phyloP scores from a whole-genome alignment of 2,888 invertebrate genomes.

The Callyntrura sp. region DNA sequence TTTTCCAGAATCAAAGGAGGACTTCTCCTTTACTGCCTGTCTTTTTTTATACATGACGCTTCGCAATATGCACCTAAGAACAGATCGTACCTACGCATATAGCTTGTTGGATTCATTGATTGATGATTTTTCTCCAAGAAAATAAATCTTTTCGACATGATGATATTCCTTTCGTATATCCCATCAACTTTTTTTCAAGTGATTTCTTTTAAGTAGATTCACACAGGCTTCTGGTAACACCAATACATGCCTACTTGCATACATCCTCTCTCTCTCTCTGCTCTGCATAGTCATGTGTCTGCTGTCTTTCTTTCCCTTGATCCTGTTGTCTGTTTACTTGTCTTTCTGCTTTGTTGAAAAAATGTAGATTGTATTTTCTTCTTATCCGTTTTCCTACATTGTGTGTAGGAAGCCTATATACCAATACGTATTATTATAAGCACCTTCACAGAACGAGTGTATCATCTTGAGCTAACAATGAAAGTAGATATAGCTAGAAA shows the following conservation, averaged over 20 bases:
- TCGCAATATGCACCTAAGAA: too few species aligned
- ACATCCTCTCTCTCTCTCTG: too few species aligned
- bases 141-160: constrained; percentile 76
- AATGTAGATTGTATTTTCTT: constrained; percentile 56
- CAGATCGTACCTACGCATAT: too few species aligned
- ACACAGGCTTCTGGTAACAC: too few species aligned
- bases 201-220: too few species aligned
- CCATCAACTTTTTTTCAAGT: not conserved
- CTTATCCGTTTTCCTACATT: constrained; percentile 16
- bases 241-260: not conserved
- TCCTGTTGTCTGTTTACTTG: constrained; percentile 66
- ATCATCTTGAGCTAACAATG: constrained; percentile 19
- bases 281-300: constrained; percentile 10
- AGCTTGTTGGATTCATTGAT: constrained; percentile 70
- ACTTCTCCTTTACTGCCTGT: not conserved
- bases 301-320: too few species aligned
- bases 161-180: constrained; percentile 32
- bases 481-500: not conserved
- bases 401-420: too few species aligned
- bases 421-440: too few species aligned
- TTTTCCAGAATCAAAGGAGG: constrained; percentile 51
- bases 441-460: too few species aligned
- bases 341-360: constrained; percentile 18
- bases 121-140: constrained; percentile 75
- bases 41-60: too few species aligned